These are phyloP conservation scores for Megaceryle alcyon DNA, from an alignment of 2,797 vertebrate species.

Conservation along the genomic window DNA sequence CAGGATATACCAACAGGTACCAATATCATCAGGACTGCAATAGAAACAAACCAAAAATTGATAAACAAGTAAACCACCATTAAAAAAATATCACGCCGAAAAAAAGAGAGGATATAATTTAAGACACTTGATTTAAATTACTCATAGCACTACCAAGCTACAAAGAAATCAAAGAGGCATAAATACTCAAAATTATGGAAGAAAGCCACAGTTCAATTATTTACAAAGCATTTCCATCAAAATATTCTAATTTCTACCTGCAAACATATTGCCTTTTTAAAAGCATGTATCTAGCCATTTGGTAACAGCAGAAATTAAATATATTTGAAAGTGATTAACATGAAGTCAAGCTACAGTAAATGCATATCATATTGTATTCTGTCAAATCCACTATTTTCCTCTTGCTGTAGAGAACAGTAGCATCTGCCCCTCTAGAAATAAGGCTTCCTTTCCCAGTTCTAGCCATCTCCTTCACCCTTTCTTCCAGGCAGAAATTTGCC, in stretches of 20 bases:
- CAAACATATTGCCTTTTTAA: neutral
- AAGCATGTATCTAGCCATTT: neutral
- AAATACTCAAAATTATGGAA: neutral
- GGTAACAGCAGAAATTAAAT: neutral
- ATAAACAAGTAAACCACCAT: too few species aligned
- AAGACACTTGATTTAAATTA: constrained; percentile 4
- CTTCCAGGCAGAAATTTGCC: neutral
- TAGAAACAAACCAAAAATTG: neutral
- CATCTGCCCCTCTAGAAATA: neutral
- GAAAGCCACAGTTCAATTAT: neutral
- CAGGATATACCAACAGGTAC: constrained; percentile 98
- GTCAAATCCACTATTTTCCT: neutral
- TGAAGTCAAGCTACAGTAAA: neutral
- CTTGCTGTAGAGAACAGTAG: neutral
- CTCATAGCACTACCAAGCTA: neutral
- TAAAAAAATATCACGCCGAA: neutral
- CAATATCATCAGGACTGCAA: constrained; percentile 95
- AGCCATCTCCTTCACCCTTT: neutral
- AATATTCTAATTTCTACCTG: neutral
- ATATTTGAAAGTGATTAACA: neutral
- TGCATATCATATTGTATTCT: neutral
- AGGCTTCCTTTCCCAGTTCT: neutral
- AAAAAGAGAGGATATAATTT: neutral
- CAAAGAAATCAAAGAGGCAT: neutral
- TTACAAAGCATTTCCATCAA: neutral